Conservation (phyloP, 2,797 vertebrate genomes). For the Anomalospiza imberbis region DNA sequence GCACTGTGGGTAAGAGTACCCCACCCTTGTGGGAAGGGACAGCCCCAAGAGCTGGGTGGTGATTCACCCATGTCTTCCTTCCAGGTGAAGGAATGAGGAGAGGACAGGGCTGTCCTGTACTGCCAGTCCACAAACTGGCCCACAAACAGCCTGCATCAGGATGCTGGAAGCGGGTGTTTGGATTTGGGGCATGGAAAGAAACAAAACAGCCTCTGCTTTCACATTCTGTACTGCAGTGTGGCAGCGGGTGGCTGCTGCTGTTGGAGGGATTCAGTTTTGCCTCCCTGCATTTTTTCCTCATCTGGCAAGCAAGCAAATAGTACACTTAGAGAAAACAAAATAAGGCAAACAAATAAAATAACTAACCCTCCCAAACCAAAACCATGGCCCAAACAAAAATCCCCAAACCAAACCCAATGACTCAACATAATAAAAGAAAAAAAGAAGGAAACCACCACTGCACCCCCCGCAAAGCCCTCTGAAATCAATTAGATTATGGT, state of each 20-base stretch:
- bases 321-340: not conserved
- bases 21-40: not conserved
- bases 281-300: not conserved
- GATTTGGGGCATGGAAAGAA: not conserved
- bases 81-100: not conserved
- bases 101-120: not conserved
- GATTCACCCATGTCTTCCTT: not conserved
- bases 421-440: not conserved
- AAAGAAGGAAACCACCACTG: not conserved
- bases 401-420: rapidly evolving
- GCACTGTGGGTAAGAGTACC: not conserved
- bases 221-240: rapidly evolving
- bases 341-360: not conserved
- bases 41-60: rapidly evolving
- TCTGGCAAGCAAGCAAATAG: not conserved
- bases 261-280: rapidly evolving
- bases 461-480: not conserved
- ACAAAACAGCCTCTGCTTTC: not conserved
- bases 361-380: not conserved
- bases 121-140: not conserved
- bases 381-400: not conserved
- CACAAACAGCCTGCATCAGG: not conserved
- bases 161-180: rapidly evolving
- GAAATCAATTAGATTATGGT: not conserved
- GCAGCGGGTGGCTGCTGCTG: not conserved